These are phyloP conservation scores for Rhea americana DNA, from an alignment of 2,113 vertebrate species.

Conservation along the genomic window DNA sequence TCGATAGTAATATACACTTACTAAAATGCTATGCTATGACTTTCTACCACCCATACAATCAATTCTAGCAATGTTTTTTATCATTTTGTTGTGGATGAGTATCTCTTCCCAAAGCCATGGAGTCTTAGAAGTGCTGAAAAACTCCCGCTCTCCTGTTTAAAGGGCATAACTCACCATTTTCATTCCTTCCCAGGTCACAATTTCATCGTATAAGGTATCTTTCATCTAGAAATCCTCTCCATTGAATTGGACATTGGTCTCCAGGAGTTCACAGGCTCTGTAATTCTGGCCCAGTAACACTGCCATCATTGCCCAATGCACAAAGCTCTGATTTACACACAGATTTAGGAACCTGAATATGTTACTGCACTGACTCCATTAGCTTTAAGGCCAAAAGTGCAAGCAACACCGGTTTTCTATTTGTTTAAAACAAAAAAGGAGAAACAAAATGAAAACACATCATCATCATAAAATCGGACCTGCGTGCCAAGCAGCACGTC, in stretches of 20 bases:
- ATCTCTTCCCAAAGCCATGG: not conserved
- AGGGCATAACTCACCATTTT: not conserved
- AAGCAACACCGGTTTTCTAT: not conserved
- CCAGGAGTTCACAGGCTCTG: fast-evolving
- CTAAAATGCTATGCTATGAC: not conserved
- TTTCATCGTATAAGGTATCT: too few relatives aligned
- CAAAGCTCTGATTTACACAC: fast-evolving
- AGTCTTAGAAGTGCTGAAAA: not conserved
- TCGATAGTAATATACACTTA: not conserved
- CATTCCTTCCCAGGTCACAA: too few relatives aligned
- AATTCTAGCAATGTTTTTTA: not conserved
- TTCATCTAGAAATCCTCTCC: not conserved
- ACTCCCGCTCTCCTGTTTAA: not conserved
- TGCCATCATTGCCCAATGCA: fast-evolving
- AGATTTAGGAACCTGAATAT: not conserved
- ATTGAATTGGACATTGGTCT: fast-evolving
- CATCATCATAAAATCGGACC: not conserved
- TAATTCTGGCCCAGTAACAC: fast-evolving
- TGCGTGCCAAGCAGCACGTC: fast-evolving
- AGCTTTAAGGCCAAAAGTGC: not conserved
- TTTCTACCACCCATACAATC: not conserved
- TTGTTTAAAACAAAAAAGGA: not conserved
- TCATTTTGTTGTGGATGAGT: fast-evolving
- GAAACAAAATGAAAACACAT: not conserved
- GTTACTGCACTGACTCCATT: not conserved